These are phyloP conservation scores for Larimichthys crocea DNA, from an alignment of 2,113 vertebrate genomes.

Conservation along the genomic window DNA sequence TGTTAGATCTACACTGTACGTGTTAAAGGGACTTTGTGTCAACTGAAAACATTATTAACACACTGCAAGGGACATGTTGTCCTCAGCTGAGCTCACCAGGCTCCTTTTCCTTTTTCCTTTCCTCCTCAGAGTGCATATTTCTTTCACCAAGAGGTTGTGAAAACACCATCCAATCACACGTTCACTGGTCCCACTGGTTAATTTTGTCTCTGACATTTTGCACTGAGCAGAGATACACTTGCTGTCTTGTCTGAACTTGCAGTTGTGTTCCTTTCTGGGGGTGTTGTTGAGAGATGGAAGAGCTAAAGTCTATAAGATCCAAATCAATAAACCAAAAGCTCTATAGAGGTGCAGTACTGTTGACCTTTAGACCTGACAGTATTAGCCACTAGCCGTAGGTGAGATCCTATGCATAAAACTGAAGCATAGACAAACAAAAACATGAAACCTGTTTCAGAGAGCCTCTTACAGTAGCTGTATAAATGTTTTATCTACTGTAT, in stretches of 20 bases:
- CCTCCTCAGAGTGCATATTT: neutral
- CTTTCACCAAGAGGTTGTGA: neutral
- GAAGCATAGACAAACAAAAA: neutral
- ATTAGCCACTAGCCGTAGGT: neutral
- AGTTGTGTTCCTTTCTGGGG: neutral
- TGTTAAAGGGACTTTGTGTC: neutral
- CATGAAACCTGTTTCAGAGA: constrained; percentile 1
- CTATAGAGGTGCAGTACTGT: neutral
- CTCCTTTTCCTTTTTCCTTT: neutral
- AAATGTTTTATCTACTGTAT: constrained; percentile 27
- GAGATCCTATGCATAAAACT: neutral
- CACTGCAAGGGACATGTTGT: constrained; percentile 4
- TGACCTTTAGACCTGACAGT: constrained; percentile 13
- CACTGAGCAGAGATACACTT: neutral
- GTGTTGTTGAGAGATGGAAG: constrained; percentile 9
- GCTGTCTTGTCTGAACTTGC: constrained; percentile 10
- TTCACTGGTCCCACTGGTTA: constrained; percentile 24
- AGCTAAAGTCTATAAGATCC: constrained; percentile 15
- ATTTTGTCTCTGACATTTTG: constrained; percentile 26
- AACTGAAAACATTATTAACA: constrained; percentile 17
- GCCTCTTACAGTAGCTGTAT: neutral
- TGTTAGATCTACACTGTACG: neutral
- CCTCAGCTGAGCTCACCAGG: neutral
- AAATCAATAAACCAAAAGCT: constrained; percentile 30
- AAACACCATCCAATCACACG: constrained; percentile 20